Evolutionary conservation across 2,888 invertebrate species (phyloP), one percentile per base, ranked within the genome.

Genomic region (Acanthococcus lagerstroemiae): DNA sequence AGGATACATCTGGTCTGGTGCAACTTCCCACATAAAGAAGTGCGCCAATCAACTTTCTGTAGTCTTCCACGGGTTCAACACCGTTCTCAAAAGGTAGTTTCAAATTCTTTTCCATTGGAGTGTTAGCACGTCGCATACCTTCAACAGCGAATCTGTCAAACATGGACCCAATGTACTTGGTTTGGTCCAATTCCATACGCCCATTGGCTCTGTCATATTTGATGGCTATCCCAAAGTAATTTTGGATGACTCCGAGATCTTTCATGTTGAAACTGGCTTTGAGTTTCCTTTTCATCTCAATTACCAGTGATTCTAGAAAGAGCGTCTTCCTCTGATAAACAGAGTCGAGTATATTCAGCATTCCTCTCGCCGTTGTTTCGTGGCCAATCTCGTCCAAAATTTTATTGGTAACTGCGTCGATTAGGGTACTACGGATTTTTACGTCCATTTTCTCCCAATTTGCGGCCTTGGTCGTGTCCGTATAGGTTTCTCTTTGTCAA

Each of bases 1-100:
- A 57, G 17, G 45, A 4, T 4, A 57, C 21, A 44, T 57, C 44
- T 7, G 57, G 57, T 9, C 57, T 24, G 44, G 57, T 57, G n/a
- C 44, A 21, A 22, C 22, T 21, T 15, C 45, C 44, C 12, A 57
- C 26, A 57, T 57, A 57, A 4, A 57, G 22, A 15, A 57, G 44
- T 12, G 44, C 57, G 12, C 57, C 57, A 19, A 57, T 57, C 12
- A 57, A 21, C 30, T 57, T 57, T 44, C 24, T 12, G 44, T 19
- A 57, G 12, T 57, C 9, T 21, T 37, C 22, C n/a, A 19, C 44
- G 15, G 15, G 9, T 19, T 57, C 21, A 21, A 19, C n/a, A 12
- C 15, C n/a, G n/a, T 3, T n/a, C 3, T 19, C 37, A 9, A 4
- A 12, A 37, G 19, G 9, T 17, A 57, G 26, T n/a, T 44, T 57